phyloP scores from a whole-genome alignment of 2,888 invertebrate species.

The Eupithecia subfuscata region DNA sequence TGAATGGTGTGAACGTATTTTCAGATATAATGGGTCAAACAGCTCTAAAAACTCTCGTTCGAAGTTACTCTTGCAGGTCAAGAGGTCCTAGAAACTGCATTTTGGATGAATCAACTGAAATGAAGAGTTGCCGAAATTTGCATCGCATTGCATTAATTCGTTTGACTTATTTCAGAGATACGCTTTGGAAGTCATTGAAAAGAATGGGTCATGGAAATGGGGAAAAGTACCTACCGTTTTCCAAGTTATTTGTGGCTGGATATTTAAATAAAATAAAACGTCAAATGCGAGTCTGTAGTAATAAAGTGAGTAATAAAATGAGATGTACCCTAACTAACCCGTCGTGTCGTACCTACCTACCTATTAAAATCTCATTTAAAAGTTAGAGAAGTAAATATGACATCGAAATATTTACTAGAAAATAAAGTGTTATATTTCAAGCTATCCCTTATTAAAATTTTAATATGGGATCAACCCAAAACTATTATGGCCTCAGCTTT shows the following conservation, averaged over 20 bases:
- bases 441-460: not conserved
- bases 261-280: no score
- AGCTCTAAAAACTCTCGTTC: not conserved
- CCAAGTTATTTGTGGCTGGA: no score
- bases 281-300: no score
- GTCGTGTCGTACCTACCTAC: no score
- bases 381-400: no score
- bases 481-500: not conserved
- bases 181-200: not conserved
- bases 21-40: conserved; percentile 1
- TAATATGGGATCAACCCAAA: not conserved
- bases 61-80: conserved; percentile 27
- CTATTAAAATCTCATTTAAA: no score
- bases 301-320: no score
- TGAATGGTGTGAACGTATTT: not conserved
- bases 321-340: no score
- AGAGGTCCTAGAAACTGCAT: conserved; percentile 31
- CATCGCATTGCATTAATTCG: conserved; percentile 27
- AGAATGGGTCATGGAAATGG: not conserved
- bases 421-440: not conserved
- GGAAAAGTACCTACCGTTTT: not conserved
- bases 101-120: conserved; percentile 17
- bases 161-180: not conserved
- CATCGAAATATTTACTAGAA: not conserved
- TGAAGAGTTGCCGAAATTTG: conserved; percentile 25